These are phyloP conservation scores for Drosophila tanythrix DNA, from an alignment of 2,888 invertebrate species.

Conservation along the genomic window DNA sequence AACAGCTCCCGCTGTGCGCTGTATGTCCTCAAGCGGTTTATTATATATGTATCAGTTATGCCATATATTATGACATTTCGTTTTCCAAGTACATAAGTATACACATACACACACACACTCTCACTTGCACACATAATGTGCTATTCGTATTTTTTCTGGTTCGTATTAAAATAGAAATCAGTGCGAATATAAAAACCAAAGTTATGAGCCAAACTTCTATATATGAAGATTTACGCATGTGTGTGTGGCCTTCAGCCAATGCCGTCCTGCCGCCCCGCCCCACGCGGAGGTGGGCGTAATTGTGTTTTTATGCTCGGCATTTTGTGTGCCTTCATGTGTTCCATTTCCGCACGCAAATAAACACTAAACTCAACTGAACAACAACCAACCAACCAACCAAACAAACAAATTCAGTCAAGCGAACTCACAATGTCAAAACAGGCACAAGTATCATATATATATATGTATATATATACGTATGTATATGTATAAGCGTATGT, in stretches of 20 bases:
- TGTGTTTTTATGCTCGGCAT: conserved; percentile 75
- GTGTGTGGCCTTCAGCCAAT: conserved; percentile 26
- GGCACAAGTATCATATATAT: conserved; percentile 16
- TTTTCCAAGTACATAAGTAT: conserved; percentile 44
- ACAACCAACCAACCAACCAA: background rate
- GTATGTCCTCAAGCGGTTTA: conserved; percentile 69
- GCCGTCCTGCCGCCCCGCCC: conserved; percentile 1
- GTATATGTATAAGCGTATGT: background rate
- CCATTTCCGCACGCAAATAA: conserved; percentile 79
- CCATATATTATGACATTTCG: conserved; percentile 72
- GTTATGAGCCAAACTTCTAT: conserved; percentile 48
- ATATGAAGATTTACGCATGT: conserved; percentile 39
- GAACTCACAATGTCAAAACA: conserved; percentile 22
- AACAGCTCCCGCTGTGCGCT: conserved; percentile 39
- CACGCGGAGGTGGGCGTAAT: conserved; percentile 76
- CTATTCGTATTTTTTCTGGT: conserved; percentile 14
- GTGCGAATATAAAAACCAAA: conserved; percentile 59
- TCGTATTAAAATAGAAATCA: conserved; percentile 60
- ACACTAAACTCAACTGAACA: conserved; percentile 34
- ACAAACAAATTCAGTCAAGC: conserved; percentile 8
- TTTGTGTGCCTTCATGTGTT: conserved; percentile 73
- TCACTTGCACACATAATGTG: conserved; percentile 1
- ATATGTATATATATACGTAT: background rate
- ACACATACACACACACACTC: conserved; percentile 8
- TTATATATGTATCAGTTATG: conserved; percentile 76